phyloP scores from a whole-genome alignment of 2,113 vertebrate genomes.

The Terrapene triunguis region DNA sequence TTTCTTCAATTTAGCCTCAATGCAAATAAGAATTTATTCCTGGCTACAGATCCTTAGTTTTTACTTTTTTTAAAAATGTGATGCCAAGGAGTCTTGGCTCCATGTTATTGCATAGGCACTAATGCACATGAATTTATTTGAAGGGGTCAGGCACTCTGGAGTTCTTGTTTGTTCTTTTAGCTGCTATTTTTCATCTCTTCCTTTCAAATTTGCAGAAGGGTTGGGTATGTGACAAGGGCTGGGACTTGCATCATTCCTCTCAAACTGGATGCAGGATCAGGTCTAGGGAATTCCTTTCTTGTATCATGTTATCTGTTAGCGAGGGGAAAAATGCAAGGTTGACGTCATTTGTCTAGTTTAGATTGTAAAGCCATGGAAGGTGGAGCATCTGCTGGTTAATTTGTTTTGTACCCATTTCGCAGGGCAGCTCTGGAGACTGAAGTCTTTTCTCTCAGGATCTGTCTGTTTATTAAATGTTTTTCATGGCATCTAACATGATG shows the following conservation, averaged over 20 bases:
- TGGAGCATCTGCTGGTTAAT: not conserved
- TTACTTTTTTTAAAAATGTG: not conserved
- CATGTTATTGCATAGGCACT: fast-evolving
- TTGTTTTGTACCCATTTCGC: not conserved
- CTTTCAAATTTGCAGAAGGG: not conserved
- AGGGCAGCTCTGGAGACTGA: not conserved
- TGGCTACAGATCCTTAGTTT: not conserved
- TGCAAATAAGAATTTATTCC: conserved; percentile 62
- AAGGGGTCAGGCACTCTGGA: not conserved
- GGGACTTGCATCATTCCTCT: not conserved
- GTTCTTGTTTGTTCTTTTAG: not conserved
- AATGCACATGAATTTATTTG: not conserved
- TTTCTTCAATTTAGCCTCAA: conserved; percentile 70
- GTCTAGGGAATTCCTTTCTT: not conserved
- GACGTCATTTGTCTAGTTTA: not conserved
- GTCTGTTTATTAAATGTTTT: not conserved
- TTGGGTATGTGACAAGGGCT: not conserved
- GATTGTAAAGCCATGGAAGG: fast-evolving
- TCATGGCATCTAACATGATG: not conserved
- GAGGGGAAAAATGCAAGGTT: fast-evolving
- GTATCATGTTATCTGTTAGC: fast-evolving
- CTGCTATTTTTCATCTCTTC: not conserved
- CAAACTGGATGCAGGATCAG: not conserved
- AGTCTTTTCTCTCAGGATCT: not conserved
- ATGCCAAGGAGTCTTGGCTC: not conserved